Evolutionary conservation across 2,797 vertebrate species (phyloP), one percentile per base, ranked within the genome.

Genomic region (Fringilla coelebs): DNA sequence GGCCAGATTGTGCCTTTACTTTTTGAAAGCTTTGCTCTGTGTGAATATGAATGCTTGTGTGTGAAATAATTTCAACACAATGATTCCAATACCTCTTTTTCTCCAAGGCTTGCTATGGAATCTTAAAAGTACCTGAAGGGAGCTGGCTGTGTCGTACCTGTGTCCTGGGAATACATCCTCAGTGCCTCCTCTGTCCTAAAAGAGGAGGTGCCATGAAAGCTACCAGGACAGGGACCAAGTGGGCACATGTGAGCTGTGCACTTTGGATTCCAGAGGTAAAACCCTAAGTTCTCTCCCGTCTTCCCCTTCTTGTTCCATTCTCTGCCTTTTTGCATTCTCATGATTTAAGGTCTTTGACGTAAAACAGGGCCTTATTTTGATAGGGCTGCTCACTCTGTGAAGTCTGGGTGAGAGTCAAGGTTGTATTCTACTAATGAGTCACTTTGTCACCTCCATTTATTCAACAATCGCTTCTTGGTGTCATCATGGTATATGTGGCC

Each of bases 221-320:
- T 4, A 99, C 99, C 7, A 98, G 98, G 60, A 99, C 99, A 6
- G 99, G 99, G 66, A 99, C 98, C 85, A 99, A 99, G 97, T 99
- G 99, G 99, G 99, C 99, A 20, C 99, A 99, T 28, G 99, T 99
- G 48, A 99, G 99, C 98, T 99, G 99, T 93, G 99, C 99, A 61
- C 98, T 99, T 78, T 99, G 99, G 99, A 99, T 99, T 96, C 99
- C 99, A 28, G 99, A 99, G 98, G 99, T 99, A 97, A 97, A 97
- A 88, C 58, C 36, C 40, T 75, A 24, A 61, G 88, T 88, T 72
- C 63, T 71, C 7, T 61, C 17, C 12, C 60, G n/a, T 82, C 32
- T 1, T 61, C 8, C 24, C 57, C 21, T 62, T 0, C 26, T 43
- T 1, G 0, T 78, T 92, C 17, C 22, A 13, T 93, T 5, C 7